Evolutionary conservation across 2,888 invertebrate species (phyloP).

Genomic region (Urechis unicinctus): DNA sequence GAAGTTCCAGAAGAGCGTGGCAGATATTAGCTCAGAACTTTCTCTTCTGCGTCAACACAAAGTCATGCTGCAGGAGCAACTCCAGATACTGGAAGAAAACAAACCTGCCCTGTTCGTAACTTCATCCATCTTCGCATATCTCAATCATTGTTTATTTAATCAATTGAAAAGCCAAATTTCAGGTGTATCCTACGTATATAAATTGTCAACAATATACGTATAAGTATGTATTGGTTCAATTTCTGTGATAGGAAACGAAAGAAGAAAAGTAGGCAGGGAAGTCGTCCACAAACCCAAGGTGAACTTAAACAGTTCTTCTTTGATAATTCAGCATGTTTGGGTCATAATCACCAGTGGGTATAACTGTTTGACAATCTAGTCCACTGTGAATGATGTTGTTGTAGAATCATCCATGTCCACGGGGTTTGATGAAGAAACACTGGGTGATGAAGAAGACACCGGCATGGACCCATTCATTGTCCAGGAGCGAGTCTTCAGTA

Average conservation of each 20-base stretch:
- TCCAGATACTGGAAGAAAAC: conserved; percentile 38
- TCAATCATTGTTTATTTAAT: no score
- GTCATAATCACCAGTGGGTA: no score
- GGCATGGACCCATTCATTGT: conserved; percentile 43
- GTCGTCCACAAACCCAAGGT: conserved; percentile 2
- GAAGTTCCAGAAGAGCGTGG: conserved; percentile 35
- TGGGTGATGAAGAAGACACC: conserved; percentile 32
- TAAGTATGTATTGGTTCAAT: no score
- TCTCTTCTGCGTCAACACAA: conserved; percentile 39
- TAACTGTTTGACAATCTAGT: no score
- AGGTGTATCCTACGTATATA: no score
- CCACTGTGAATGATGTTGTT: neutral
- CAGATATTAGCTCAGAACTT: conserved; percentile 38
- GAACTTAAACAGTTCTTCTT: no score
- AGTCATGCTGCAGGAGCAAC: conserved; percentile 41
- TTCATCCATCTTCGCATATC: no score
- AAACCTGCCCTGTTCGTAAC: conserved; percentile 24
- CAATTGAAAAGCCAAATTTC: no score
- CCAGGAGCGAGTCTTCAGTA: conserved; percentile 37
- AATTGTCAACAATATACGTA: no score
- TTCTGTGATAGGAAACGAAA: conserved; percentile 1
- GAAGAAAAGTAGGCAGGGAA: conserved; percentile 1
- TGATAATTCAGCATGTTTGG: no score
- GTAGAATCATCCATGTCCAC: neutral
- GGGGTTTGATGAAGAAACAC: conserved; percentile 18